These are phyloP conservation scores for Pagrus major DNA, from an alignment of 2,113 vertebrate species.

Conservation along the genomic window DNA sequence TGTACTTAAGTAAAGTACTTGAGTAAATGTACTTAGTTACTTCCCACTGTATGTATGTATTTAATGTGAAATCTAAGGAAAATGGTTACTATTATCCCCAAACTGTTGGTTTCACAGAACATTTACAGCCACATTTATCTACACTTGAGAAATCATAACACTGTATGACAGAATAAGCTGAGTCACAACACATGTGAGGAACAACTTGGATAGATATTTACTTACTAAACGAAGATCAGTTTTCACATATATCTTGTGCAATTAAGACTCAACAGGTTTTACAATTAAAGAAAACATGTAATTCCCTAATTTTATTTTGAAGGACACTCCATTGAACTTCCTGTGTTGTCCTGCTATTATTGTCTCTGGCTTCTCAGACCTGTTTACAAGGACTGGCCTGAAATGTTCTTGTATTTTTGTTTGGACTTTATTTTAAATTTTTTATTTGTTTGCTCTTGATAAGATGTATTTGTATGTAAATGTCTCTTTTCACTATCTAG, in stretches of 20 bases:
- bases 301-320: conserved; percentile 41
- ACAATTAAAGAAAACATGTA: not conserved
- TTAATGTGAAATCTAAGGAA: not conserved
- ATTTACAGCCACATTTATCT: not conserved
- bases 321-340: not conserved
- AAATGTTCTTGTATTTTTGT: not conserved
- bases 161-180: not conserved
- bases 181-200: not conserved
- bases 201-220: not conserved
- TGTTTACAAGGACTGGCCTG: not conserved
- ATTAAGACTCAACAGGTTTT: not conserved
- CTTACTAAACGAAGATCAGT: not conserved
- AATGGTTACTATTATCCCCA: not conserved
- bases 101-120: not conserved
- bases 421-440: not conserved
- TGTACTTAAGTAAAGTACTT: no score
- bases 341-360: not conserved
- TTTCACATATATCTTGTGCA: not conserved
- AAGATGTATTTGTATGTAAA: not conserved
- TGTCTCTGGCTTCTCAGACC: not conserved
- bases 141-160: not conserved
- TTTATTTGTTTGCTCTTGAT: not conserved
- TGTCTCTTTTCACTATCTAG: no score
- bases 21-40: no score
- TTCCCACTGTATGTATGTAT: no score